A percentile compares a stretch with the other conserved stretches of the same genome.
phyloP scores from a whole-genome alignment of 2,113 vertebrate genomes.

The Periophthalmus modestus region DNA sequence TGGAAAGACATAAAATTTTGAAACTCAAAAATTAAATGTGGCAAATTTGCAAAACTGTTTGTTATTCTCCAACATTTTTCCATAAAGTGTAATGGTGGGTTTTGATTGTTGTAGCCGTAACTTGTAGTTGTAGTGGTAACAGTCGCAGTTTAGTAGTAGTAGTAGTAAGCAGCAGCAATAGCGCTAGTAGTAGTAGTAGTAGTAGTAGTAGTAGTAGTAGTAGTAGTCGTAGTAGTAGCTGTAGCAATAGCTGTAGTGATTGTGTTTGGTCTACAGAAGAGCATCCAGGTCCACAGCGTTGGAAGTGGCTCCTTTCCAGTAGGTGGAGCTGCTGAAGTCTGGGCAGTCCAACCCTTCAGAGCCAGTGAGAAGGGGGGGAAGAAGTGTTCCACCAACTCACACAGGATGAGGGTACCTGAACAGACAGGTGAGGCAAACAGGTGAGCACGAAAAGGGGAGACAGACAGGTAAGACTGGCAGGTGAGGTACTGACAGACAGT shows the following conservation, averaged over 20 bases:
- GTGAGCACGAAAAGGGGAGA: too few relatives aligned
- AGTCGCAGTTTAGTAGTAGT: not conserved
- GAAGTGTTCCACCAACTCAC: constrained; percentile 87
- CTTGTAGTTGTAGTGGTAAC: not conserved
- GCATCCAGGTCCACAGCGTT: constrained; percentile 65
- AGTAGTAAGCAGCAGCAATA: too few relatives aligned
- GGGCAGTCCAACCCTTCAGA: constrained; percentile 73
- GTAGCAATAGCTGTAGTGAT: too few relatives aligned
- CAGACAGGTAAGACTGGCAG: too few relatives aligned
- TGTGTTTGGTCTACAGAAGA: constrained; percentile 50
- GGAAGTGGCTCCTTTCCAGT: constrained; percentile 81
- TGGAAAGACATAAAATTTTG: too few relatives aligned
- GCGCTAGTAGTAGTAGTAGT: too few relatives aligned
- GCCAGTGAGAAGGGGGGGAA: constrained; percentile 80
- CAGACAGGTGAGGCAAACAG: too few relatives aligned
- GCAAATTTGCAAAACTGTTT: not conserved
- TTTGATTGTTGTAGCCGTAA: not conserved
- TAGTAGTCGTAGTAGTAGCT: too few relatives aligned
- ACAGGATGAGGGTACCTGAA: constrained; percentile 84
- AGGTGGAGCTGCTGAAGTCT: constrained; percentile 84
- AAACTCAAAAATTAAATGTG: not conserved
- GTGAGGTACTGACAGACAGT: too few relatives aligned
- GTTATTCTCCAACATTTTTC: too few relatives aligned
- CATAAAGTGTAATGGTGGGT: not conserved
- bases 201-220: too few relatives aligned